These are phyloP conservation scores for Lamprotornis superbus DNA, from an alignment of 2,113 vertebrate genomes.

Conservation along the genomic window DNA sequence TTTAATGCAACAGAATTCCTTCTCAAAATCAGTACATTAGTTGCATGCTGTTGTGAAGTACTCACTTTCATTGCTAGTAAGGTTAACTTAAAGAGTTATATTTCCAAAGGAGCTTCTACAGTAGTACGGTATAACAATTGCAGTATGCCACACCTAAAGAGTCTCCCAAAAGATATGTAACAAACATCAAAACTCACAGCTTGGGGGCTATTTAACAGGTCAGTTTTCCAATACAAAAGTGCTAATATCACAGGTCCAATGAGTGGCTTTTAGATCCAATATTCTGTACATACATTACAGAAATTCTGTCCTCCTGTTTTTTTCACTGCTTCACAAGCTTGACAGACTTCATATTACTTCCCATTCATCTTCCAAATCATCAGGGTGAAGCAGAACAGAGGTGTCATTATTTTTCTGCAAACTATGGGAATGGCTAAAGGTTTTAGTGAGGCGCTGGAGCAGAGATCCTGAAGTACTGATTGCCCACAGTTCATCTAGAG, in stretches of 20 bases:
- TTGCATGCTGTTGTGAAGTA: constrained; percentile 44
- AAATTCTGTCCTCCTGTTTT: neutral
- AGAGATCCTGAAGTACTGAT: constrained; percentile 82
- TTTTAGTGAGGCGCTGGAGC: constrained; percentile 90
- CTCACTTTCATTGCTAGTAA: neutral
- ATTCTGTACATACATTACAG: constrained; percentile 6
- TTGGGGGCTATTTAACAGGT: constrained; percentile 8
- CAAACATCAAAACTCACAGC: constrained; percentile 37
- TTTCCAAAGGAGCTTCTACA: constrained; percentile 34
- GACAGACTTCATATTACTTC: constrained; percentile 86
- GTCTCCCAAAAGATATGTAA: constrained; percentile 35
- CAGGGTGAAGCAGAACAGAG: constrained; percentile 64
- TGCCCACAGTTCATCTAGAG: constrained; percentile 90
- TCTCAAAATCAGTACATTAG: constrained; percentile 34
- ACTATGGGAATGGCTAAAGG: constrained; percentile 78
- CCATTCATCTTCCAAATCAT: constrained; percentile 95
- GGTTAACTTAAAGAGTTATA: constrained; percentile 23
- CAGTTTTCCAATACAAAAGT: constrained; percentile 20
- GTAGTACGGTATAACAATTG: neutral
- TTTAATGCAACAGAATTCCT: constrained; percentile 56
- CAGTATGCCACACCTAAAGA: constrained; percentile 13
- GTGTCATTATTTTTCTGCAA: constrained; percentile 63
- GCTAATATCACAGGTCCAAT: neutral
- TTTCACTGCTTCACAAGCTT: neutral
- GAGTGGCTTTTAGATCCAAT: constrained; percentile 5